Base-by-base conservation (phyloP, 2,113 vertebrate species). In the Todiramphus saurophagus region DNA sequence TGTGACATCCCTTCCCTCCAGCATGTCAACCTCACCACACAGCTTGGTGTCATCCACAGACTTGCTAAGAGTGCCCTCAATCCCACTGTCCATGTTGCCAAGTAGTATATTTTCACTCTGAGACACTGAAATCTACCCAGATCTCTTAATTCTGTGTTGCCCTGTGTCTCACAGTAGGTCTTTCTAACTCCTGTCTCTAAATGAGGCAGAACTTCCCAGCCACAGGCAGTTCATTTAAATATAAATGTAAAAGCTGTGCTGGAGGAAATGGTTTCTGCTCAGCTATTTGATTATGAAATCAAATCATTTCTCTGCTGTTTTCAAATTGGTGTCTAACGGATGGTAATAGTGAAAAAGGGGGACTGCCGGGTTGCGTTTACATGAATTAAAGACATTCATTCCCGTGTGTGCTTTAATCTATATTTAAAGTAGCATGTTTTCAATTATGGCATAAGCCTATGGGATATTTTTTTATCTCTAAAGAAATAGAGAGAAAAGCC, bases 211-310 rank as follows among this genome's bases (percentile, higher is more conserved):
- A 87, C 90, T 96, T 96, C 86, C 86, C 13, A 39, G 92, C 88
- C 95, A 92, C 21, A 72, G 88, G 90, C 85, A 92, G 88, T 88
- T 93, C 90, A 95, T 97, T 96, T 96, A 94, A 97, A 96, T 96
- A 95, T 86, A 96, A 94, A 93, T 94, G 74, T 90, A 80, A 95
- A 94, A 93, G 48, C 69, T 92, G 24, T 68, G 90, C 90, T 91
- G 44, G 30, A 96, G 83, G 69, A 96, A 96, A 95, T 94, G 73
- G 80, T 83, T 96, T 93, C 83, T 96, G 76, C 83, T 96, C 83
- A 91, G 73, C 94, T 95, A 92, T 94, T 95, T 93, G 90, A 79
- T 95, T 95, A 96, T 96, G 92, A 96, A 94, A 95, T 88, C 90
- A 93, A 96, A 96, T 93, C 0, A 92, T 95, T 96, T 95, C 66